Evolutionary conservation across 2,888 invertebrate species (phyloP).

Genomic region (Ophonus ardosiacus): DNA sequence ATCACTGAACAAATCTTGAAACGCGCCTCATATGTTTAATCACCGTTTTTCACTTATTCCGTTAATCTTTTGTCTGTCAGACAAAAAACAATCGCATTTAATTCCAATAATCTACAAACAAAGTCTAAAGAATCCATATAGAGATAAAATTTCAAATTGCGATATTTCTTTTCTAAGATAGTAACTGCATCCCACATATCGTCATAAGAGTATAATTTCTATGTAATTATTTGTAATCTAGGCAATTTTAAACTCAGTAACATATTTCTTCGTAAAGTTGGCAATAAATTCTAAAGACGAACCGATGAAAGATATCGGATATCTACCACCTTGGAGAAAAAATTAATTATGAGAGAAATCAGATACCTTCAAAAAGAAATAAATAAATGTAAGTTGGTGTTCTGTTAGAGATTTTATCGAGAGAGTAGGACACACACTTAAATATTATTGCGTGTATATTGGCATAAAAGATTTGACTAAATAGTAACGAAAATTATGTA

Average conservation of each 20-base stretch:
- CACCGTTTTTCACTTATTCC: neutral
- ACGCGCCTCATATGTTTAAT: neutral
- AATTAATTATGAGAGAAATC: conserved; percentile 15
- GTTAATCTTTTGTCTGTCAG: neutral
- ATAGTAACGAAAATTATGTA: too few species aligned
- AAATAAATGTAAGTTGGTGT: neutral
- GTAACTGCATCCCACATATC: neutral
- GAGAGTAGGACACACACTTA: neutral
- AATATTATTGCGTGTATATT: too few species aligned
- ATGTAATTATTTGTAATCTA: conserved; percentile 50
- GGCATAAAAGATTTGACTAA: too few species aligned
- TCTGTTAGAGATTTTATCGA: neutral
- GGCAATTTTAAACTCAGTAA: conserved; percentile 9
- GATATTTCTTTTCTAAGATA: neutral
- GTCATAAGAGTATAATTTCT: conserved; percentile 41
- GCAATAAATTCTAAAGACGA: conserved; percentile 28
- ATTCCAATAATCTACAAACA: too few species aligned
- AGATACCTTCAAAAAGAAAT: neutral
- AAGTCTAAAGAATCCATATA: neutral
- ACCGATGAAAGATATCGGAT: conserved; percentile 54
- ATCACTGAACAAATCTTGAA: conserved; percentile 3
- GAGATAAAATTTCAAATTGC: neutral
- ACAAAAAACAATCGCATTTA: neutral
- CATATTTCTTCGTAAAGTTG: conserved; percentile 1
- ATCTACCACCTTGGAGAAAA: conserved; percentile 35